These are phyloP conservation scores for Siderastrea radians DNA, from an alignment of 92 coral and sea anemone genomes.

Conservation along the genomic window DNA sequence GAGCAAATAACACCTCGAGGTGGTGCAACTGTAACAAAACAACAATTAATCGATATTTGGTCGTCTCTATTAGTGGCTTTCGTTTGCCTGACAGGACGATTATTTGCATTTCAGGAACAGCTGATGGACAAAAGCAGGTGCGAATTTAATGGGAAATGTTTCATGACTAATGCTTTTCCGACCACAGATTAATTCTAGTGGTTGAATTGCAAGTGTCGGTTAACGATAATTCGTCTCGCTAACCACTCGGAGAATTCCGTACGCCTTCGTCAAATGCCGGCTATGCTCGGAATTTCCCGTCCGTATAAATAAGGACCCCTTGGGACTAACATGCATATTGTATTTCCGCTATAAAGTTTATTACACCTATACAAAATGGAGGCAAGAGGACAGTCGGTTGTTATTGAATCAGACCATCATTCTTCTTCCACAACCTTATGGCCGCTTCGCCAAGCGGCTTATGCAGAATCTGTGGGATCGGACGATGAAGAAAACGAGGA, in stretches of 20 bases:
- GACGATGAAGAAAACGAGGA: slow-evolving; percentile 97
- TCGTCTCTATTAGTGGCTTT: not conserved
- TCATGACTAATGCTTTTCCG: not conserved
- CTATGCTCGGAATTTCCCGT: slow-evolving; percentile 23
- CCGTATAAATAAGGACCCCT: not conserved
- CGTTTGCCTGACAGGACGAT: not conserved
- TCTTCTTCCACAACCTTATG: slow-evolving; percentile 89
- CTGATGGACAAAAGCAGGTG: not conserved
- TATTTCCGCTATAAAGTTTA: slow-evolving; percentile 24
- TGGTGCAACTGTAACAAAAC: not conserved
- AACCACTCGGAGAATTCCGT: slow-evolving; percentile 11
- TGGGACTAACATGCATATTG: not conserved
- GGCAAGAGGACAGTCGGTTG: slow-evolving; percentile 43
- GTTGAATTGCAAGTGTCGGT: not conserved
- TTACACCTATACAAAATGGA: slow-evolving; percentile 16
- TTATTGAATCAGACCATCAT: slow-evolving; percentile 81
- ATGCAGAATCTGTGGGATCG: slow-evolving; percentile 82
- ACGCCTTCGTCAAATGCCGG: slow-evolving; percentile 14
- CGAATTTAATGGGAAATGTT: not conserved
- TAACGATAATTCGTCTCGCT: not conserved
- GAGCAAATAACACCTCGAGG: not conserved
- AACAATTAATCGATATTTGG: slow-evolving; percentile 16
- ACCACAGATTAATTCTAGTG: not conserved
- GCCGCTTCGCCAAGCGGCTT: slow-evolving; percentile 74
- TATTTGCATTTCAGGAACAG: not conserved